A percentile compares a stretch with the other conserved stretches of the same genome.
Conservation (phyloP, 2,113 vertebrate genomes). For the Oxygymnocypris stewartii region DNA sequence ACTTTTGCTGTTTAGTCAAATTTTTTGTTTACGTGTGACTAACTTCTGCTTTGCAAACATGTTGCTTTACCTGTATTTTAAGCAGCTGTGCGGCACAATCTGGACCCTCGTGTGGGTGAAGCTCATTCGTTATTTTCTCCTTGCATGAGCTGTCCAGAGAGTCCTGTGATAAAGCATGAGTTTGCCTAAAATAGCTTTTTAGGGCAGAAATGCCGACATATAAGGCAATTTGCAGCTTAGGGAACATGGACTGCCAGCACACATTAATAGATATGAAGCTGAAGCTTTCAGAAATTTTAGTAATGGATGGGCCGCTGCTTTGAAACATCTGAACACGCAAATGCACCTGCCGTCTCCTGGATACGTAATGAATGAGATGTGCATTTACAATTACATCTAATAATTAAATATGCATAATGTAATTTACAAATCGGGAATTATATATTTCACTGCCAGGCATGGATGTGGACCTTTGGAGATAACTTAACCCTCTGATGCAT, state of each 20-base stretch:
- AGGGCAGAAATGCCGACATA: constrained; percentile 32
- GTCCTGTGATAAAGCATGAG: constrained; percentile 36
- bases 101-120: constrained; percentile 8
- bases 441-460: neutral
- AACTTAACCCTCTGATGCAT: neutral
- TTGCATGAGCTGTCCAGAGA: constrained; percentile 42
- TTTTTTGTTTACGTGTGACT: neutral
- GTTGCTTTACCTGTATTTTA: constrained; percentile 13
- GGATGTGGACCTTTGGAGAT: neutral
- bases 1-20: neutral
- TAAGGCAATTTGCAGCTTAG: constrained; percentile 37
- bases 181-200: constrained; percentile 48
- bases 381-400: neutral
- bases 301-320: constrained; percentile 2
- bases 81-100: neutral
- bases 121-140: constrained; percentile 41
- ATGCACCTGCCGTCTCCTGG: neutral
- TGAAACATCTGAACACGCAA: neutral
- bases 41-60: constrained; percentile 29
- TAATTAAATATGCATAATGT: neutral
- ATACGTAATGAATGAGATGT: neutral
- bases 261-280: constrained; percentile 25
- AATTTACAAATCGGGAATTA: neutral
- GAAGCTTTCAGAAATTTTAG: neutral
- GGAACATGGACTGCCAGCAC: constrained; percentile 19